Percentiles rank a stretch among this genome's conserved stretches.
phyloP scores from a whole-genome alignment of 2,113 vertebrate genomes.

The Nothoprocta pentlandii region DNA sequence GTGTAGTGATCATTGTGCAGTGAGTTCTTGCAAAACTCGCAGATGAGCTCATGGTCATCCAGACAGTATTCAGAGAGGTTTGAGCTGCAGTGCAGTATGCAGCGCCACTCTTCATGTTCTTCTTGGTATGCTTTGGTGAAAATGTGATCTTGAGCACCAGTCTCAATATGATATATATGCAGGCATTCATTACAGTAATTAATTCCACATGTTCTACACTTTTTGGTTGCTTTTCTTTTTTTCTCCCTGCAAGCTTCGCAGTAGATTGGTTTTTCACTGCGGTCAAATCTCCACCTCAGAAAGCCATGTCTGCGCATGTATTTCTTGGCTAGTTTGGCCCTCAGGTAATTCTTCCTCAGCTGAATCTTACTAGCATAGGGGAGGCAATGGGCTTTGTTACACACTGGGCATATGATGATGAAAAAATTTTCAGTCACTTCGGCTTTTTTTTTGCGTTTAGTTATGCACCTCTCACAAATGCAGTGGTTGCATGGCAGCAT shows the following conservation, averaged over 20 bases:
- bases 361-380: conserved; percentile 66
- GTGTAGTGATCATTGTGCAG: conserved; percentile 61
- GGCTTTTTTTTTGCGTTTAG: conserved; percentile 40
- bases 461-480: conserved; percentile 64
- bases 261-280: neutral
- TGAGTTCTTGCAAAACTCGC: conserved; percentile 57
- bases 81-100: conserved; percentile 65
- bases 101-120: conserved; percentile 64
- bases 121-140: conserved; percentile 57
- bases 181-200: conserved; percentile 74
- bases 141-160: conserved; percentile 69
- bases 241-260: conserved; percentile 67
- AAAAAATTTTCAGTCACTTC: conserved; percentile 73
- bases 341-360: conserved; percentile 72
- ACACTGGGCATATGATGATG: conserved; percentile 70
- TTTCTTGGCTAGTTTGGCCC: conserved; percentile 68
- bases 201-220: conserved; percentile 67
- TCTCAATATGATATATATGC: conserved; percentile 54
- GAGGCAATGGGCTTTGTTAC: conserved; percentile 68
- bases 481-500: conserved; percentile 77
- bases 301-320: conserved; percentile 68
- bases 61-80: conserved; percentile 71
- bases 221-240: conserved; percentile 50
- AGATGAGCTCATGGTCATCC: conserved; percentile 61
- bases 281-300: conserved; percentile 74